Evolutionary conservation across 2,888 invertebrate genomes (phyloP).

Genomic region (Lingula anatina): DNA sequence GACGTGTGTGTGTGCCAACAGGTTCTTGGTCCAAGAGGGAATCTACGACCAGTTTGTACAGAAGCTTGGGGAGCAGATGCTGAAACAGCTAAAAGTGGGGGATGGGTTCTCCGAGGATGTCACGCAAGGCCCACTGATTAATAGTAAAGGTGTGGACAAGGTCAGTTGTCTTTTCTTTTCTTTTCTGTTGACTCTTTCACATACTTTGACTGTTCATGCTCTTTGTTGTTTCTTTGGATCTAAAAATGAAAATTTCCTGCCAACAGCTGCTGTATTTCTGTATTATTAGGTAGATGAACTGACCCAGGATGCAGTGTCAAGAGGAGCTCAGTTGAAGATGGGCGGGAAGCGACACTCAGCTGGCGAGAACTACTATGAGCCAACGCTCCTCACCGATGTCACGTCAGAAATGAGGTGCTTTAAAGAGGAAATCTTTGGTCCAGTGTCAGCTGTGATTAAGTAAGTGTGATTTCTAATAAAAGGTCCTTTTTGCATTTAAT

Average conservation of each 20-base stretch:
- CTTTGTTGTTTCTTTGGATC: too few species aligned
- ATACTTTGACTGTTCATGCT: too few species aligned
- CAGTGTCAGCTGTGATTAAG: conserved; percentile 78
- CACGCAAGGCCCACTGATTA: conserved; percentile 88
- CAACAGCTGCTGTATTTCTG: too few species aligned
- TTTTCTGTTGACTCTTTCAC: neutral
- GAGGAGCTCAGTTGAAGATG: conserved; percentile 71
- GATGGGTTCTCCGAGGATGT: conserved; percentile 68
- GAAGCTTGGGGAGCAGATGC: conserved; percentile 70
- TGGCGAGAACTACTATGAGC: conserved; percentile 75
- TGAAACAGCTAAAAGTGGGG: conserved; percentile 69
- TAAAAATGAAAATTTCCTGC: too few species aligned
- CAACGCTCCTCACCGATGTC: conserved; percentile 80
- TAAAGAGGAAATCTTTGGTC: conserved; percentile 91
- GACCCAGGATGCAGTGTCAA: conserved; percentile 78
- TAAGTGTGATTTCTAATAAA: conserved; percentile 41
- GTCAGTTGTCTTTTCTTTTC: conserved; percentile 51
- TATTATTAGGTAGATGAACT: conserved; percentile 61
- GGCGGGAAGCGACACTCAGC: conserved; percentile 67
- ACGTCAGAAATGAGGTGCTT: conserved; percentile 76
- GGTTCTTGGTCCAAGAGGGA: conserved; percentile 56
- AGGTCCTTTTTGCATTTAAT: neutral
- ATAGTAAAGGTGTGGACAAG: conserved; percentile 75
- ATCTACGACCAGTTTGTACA: conserved; percentile 76
- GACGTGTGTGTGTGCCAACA: conserved; percentile 92